Evolutionary conservation across 2,888 invertebrate genomes (phyloP), one percentile per base, ranked within the genome.

Genomic region (Cephus spinipes): DNA sequence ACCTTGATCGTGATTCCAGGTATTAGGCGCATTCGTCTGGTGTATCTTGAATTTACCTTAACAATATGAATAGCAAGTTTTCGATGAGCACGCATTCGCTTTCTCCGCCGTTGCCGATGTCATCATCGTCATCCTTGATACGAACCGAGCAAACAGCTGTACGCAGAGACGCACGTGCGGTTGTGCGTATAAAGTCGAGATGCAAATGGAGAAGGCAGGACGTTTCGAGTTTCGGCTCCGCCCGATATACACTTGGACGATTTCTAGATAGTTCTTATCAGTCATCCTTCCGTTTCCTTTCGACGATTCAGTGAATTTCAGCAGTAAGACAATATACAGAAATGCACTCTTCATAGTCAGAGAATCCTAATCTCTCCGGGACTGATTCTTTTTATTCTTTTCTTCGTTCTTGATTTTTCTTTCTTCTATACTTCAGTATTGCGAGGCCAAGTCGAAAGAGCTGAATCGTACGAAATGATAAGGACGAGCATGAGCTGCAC

Each of bases 201-300:
- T 33, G 71, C 33, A 71, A 71, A 71, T 33, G 74, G 69, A 83
- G 84, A 84, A 85, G 85, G 85, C 85, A 86, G 79, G 83, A 84
- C 85, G 87, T 85, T 83, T 89, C 88, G 84, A 80, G 83, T 89
- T 86, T 86, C 87, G 83, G 79, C 80, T 78, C 80, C 84, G 87
- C 81, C 83, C 80, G 88, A 88, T 80, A 80, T 23, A 23, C 55
- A 84, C 69, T 79, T 68, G 73, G 83, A 80, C 77, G 81, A 87
- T 86, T 84, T 87, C 85, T 80, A 85, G 85, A 88, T 83, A 80
- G 83, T 81, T 78, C 79, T 77, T 80, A 74, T 76, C 85, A 84
- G 83, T 83, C 87, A 81, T 81, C 76, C 80, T 87, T 87, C 87
- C 85, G 84, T 83, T 86, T 85, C 82, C 80, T 78, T 81, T 81